Percentiles rank a stretch among this genome's conserved stretches.
phyloP scores from a whole-genome alignment of 2,797 vertebrate species.

The Leontopithecus rosalia region DNA sequence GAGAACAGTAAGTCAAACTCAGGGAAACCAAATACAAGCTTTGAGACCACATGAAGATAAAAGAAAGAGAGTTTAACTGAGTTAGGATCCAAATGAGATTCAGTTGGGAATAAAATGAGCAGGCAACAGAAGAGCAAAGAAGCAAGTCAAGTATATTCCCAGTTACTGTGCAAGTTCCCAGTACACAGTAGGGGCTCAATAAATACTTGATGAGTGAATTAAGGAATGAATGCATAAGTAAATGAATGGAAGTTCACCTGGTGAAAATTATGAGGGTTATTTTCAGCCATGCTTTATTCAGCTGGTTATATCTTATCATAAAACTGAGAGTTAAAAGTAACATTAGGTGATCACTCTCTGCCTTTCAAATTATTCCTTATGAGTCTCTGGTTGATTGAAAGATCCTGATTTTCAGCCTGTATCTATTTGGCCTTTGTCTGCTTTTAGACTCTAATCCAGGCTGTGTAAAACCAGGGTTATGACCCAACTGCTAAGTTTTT shows the following conservation, averaged over 20 bases:
- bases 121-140: neutral
- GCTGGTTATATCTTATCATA: neutral
- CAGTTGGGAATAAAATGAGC: neutral
- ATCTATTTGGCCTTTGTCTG: neutral
- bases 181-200: neutral
- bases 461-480: neutral
- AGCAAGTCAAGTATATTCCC: neutral
- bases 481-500: neutral
- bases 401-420: neutral
- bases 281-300: neutral
- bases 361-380: neutral
- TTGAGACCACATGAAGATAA: neutral
- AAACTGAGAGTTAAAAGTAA: neutral
- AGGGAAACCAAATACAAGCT: neutral
- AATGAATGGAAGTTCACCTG: neutral
- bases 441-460: neutral
- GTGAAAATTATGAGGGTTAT: neutral
- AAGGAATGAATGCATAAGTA: neutral
- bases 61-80: neutral
- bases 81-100: neutral
- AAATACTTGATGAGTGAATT: neutral
- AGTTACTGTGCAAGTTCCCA: too few relatives aligned
- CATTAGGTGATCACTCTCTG: neutral
- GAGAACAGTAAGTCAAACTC: neutral
- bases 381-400: neutral